Conservation (phyloP, 2,888 invertebrate species). For the Criorhina ranunculi region DNA sequence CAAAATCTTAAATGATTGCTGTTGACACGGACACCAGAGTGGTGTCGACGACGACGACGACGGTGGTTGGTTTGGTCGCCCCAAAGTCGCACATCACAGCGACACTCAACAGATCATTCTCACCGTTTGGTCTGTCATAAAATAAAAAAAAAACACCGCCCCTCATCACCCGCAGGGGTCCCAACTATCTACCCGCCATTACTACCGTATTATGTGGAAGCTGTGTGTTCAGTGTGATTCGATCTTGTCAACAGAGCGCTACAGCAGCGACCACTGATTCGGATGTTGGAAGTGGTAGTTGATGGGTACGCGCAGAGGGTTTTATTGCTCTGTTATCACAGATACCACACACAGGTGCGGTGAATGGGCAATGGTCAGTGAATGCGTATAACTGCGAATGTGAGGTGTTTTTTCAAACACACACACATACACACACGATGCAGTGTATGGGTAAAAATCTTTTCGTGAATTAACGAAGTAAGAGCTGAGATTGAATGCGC, state of each 20-base stretch:
- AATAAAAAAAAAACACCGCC: conserved; percentile 42
- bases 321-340: conserved; percentile 75
- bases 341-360: conserved; percentile 74
- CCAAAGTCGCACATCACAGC: conserved; percentile 69
- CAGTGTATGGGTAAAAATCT: conserved; percentile 41
- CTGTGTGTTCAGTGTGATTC: conserved; percentile 76
- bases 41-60: no score
- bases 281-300: conserved; percentile 61
- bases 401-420: conserved; percentile 34
- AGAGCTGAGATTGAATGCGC: conserved; percentile 51
- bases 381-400: conserved; percentile 73
- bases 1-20: conserved; percentile 79
- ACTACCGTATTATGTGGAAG: conserved; percentile 75
- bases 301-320: conserved; percentile 52
- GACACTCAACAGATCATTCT: conserved; percentile 75
- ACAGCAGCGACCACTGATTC: conserved; percentile 70
- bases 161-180: conserved; percentile 42
- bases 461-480: conserved; percentile 73
- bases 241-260: conserved; percentile 75
- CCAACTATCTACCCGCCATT: conserved; percentile 56
- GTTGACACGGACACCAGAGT: conserved; percentile 73
- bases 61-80: conserved; percentile 79
- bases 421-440: conserved; percentile 24
- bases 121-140: conserved; percentile 69
- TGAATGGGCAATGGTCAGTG: conserved; percentile 66